Evolutionary conservation across 1,140 invertebrate species (phyloP).

Genomic region (Nautilus pompilius): DNA sequence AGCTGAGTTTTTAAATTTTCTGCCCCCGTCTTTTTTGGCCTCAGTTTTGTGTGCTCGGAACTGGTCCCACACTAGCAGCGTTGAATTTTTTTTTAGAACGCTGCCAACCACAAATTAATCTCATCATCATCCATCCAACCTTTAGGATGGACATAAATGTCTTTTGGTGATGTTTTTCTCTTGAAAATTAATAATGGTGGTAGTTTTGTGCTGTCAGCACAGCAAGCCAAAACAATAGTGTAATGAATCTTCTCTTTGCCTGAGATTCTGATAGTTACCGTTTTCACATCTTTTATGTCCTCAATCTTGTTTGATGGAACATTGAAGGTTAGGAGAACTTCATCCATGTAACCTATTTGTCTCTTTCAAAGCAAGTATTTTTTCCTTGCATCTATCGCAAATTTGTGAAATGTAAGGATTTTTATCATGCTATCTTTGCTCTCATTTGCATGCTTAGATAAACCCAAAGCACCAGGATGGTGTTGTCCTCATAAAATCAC

Average conservation of each 20-base stretch:
- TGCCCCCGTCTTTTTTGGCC: background rate
- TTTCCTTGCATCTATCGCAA: background rate
- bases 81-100: background rate
- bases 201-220: slow-evolving; percentile 34
- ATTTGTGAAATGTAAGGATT: background rate
- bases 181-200: slow-evolving; percentile 41
- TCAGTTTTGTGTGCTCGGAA: slow-evolving; percentile 13
- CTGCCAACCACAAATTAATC: background rate
- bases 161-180: slow-evolving; percentile 17
- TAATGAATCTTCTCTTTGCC: slow-evolving; percentile 32
- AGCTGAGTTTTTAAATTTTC: slow-evolving; percentile 2
- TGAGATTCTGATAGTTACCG: slow-evolving; percentile 19
- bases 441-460: background rate
- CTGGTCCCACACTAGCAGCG: slow-evolving; percentile 19
- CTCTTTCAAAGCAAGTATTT: background rate
- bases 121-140: background rate
- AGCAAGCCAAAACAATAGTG: slow-evolving; percentile 30
- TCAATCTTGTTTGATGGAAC: background rate
- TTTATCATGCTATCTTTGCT: background rate
- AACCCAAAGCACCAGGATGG: background rate
- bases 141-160: slow-evolving; percentile 1
- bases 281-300: background rate
- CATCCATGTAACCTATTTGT: background rate
- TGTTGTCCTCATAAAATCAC: background rate
- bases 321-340: background rate